These are phyloP conservation scores for Fregetta grallaria DNA, from an alignment of 2,113 vertebrate species.

Conservation along the genomic window DNA sequence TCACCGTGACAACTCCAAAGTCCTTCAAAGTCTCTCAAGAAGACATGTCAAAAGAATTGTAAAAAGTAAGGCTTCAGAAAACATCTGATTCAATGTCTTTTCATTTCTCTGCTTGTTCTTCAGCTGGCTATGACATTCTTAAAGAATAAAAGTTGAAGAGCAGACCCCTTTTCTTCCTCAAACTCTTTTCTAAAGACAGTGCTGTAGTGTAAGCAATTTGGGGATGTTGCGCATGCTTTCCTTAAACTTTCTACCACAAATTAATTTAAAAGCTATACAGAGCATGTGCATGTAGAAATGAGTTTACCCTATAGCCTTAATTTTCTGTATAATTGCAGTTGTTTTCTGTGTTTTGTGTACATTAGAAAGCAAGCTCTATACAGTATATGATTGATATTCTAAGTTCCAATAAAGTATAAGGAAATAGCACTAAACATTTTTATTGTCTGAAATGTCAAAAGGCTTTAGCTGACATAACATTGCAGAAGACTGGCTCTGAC, in stretches of 20 bases:
- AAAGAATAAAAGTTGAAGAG: background rate
- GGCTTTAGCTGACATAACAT: background rate
- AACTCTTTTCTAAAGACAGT: background rate
- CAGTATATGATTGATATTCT: rapidly evolving
- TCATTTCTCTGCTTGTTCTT: constrained; percentile 2
- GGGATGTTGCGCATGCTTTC: background rate
- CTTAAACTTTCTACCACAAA: background rate
- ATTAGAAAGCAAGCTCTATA: background rate
- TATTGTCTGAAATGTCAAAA: background rate
- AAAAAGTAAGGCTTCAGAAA: constrained; percentile 22
- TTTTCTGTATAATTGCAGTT: background rate
- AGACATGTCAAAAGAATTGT: constrained; percentile 7
- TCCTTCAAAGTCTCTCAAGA: constrained; percentile 1
- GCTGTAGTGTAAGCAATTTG: background rate
- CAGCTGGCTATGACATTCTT: background rate
- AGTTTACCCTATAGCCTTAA: background rate
- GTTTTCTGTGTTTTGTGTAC: background rate
- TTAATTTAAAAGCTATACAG: background rate
- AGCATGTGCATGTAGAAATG: background rate
- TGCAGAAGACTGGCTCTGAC: background rate
- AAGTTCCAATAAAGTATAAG: background rate
- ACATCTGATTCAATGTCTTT: background rate
- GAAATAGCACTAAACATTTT: background rate
- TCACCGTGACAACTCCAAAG: background rate
- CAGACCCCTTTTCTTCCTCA: background rate